A percentile compares a stretch with the other conserved stretches of the same genome.
Evolutionary conservation across 2,113 vertebrate species (phyloP).

Genomic region (Pituophis catenifer): DNA sequence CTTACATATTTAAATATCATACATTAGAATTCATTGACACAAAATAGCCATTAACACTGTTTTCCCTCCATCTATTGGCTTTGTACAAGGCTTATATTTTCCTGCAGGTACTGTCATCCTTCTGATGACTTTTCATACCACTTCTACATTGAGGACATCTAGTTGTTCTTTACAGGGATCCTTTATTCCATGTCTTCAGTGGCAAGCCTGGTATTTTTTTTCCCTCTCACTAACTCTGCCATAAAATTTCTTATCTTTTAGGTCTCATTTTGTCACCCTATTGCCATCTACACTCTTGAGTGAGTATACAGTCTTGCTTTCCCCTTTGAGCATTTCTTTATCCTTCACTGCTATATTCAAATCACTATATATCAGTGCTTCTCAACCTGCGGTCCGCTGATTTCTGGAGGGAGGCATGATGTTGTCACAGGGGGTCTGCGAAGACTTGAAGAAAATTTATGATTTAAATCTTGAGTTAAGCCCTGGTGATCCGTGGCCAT

Average conservation of each 20-base stretch:
- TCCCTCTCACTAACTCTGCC: not conserved
- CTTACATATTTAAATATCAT: not conserved
- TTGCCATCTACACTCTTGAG: not conserved
- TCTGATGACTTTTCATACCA: not conserved
- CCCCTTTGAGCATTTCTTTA: not conserved
- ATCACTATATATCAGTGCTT: not conserved
- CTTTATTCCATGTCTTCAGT: not conserved
- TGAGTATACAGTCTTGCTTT: not conserved
- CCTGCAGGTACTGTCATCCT: not conserved
- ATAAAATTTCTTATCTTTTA: not conserved
- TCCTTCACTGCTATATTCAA: not conserved
- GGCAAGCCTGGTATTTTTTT: not conserved
- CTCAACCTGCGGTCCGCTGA: not conserved
- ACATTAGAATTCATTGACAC: not conserved
- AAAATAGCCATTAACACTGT: not conserved
- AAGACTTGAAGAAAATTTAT: not conserved
- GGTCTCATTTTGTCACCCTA: not conserved
- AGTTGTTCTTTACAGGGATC: not conserved
- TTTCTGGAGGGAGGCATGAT: not conserved
- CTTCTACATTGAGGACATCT: not conserved
- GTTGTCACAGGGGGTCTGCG: not conserved
- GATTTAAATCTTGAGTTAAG: not conserved
- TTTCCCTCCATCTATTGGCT: not conserved
- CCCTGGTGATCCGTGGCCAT: not conserved
- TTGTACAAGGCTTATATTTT: not conserved